A percentile compares a stretch with the other conserved stretches of the same genome.
phyloP scores from a whole-genome alignment of 2,113 vertebrate species.

The Turnix velox region DNA sequence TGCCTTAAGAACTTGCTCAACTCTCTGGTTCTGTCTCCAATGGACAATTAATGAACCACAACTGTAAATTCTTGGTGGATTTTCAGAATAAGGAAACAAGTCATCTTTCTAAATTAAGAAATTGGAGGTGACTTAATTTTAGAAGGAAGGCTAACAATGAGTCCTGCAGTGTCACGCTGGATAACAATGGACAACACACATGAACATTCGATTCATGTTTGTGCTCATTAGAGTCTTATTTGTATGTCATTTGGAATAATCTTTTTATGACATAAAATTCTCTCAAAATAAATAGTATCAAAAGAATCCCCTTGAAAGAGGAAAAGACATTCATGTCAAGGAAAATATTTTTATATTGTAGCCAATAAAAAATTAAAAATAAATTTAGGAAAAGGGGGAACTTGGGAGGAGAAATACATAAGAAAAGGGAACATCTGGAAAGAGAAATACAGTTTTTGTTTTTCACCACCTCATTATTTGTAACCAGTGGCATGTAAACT shows the following conservation, averaged over 20 bases:
- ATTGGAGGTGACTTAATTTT: not conserved
- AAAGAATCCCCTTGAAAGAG: not conserved
- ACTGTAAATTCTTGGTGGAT: not conserved
- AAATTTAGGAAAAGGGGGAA: constrained; percentile 15
- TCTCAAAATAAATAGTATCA: not conserved
- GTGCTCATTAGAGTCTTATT: not conserved
- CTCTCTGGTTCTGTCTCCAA: not conserved
- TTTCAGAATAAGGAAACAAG: not conserved
- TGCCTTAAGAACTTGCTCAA: not conserved
- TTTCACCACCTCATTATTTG: constrained; percentile 57
- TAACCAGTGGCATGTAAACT: constrained; percentile 51
- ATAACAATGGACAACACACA: not conserved
- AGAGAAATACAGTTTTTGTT: not conserved
- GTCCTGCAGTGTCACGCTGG: not conserved
- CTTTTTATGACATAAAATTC: not conserved
- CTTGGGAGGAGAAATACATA: constrained; percentile 13
- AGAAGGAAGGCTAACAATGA: not conserved
- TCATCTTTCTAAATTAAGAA: not conserved
- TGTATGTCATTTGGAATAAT: not conserved
- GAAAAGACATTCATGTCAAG: not conserved
- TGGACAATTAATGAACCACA: not conserved
- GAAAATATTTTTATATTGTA: constrained; percentile 32
- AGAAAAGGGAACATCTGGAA: constrained; percentile 26
- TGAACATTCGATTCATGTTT: not conserved
- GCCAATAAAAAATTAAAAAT: constrained; percentile 3